Evolutionary conservation across 2,113 vertebrate species (phyloP).

Genomic region (Centropus unirufus): DNA sequence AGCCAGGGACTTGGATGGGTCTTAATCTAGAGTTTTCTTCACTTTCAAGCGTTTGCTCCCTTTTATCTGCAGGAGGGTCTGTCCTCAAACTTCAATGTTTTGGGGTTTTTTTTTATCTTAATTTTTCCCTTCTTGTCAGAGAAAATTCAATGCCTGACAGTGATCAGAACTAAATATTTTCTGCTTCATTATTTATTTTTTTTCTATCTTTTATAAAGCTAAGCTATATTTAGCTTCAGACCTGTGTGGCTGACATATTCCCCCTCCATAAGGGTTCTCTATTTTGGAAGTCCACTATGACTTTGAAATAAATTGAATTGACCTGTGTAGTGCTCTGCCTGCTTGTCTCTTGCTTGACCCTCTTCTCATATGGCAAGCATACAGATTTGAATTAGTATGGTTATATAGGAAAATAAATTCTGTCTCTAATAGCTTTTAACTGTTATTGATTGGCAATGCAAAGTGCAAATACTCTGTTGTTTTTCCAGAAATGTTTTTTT

Average conservation of each 20-base stretch:
- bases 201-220: not conserved
- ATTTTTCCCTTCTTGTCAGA: not conserved
- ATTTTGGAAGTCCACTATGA: slow-evolving; percentile 17
- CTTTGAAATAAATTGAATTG: slow-evolving; percentile 49
- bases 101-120: not conserved
- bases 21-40: not conserved
- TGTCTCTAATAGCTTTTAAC: slow-evolving; percentile 36
- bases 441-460: not conserved
- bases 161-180: not conserved
- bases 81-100: not conserved
- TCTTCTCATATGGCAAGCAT: not conserved
- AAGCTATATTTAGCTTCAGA: not conserved
- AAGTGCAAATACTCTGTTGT: not conserved
- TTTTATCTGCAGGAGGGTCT: not conserved
- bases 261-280: slow-evolving; percentile 9
- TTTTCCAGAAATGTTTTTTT: not conserved
- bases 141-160: not conserved
- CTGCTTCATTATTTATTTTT: not conserved
- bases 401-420: slow-evolving; percentile 10
- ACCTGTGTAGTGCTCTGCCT: not conserved
- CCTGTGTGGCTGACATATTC: not conserved
- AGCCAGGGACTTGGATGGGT: not conserved
- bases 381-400: not conserved
- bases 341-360: slow-evolving; percentile 25
- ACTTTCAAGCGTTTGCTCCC: not conserved